Evolutionary conservation across 2,113 vertebrate species (phyloP), one percentile per base, ranked within the genome.

Genomic region (Mobula birostris): DNA sequence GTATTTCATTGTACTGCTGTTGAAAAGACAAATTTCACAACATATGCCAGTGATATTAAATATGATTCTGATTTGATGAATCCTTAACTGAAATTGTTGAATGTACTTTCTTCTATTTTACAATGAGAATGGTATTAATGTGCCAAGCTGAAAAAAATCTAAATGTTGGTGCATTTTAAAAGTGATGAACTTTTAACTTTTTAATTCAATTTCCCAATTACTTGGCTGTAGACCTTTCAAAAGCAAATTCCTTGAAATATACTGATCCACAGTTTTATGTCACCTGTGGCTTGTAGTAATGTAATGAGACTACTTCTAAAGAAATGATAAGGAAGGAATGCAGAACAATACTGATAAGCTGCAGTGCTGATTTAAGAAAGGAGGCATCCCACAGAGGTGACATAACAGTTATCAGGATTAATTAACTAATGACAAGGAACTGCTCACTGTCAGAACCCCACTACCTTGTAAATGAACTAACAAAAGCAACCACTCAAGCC

Each of bases 401-500:
- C 66, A 56, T 76, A 72, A 15, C 36, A 93, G 9, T 24, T 93
- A 93, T 24, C 70, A 48, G 68, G 12, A 27, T 70, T 74, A 93
- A 74, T 56, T 93, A 76, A 93, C 66, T 74, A 14, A 29, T 56
- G 91, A 14, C 32, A 63, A 21, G 40, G 68, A 74, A 19, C 36
- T 6, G 32, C 17, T 21, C 21, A 29, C 91, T 56, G 24, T 61
- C 15, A 68, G 68, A 27, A 74, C 68, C 40, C 7, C 29, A 70
- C 72, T 27, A 29, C 90, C 32, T 21, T 27, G 4, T n/a, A 48
- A 36, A 76, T 40, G 32, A 93, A 66, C 15, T 95, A 94, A 97
- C 95, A 97, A 97, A 97, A 96, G 96, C 95, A 96, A 96, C 95
- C 95, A 96, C 95, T 94, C 88, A 94, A 96, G 95, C 95, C 98